Evolutionary conservation across 2,113 vertebrate species (phyloP).

Genomic region (Rhipidura dahli): DNA sequence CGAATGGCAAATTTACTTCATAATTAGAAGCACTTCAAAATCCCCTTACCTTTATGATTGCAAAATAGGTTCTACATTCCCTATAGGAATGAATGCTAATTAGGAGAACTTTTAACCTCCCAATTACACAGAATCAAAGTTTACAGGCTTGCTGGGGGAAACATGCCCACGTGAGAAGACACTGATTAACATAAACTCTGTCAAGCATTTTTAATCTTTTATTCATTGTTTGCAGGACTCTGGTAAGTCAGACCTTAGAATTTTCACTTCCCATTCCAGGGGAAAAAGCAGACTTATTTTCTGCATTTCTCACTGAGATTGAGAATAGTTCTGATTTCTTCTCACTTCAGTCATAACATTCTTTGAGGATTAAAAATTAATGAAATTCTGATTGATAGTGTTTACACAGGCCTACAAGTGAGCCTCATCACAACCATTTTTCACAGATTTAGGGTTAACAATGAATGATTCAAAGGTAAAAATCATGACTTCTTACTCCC

Average conservation of each 20-base stretch:
- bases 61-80: not conserved
- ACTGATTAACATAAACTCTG: not conserved
- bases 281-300: not conserved
- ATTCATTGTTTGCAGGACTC: not conserved
- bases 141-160: conserved; percentile 1
- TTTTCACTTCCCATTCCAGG: not conserved
- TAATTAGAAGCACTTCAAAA: conserved; percentile 6
- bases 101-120: conserved; percentile 31
- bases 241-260: not conserved
- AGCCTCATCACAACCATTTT: not conserved
- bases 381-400: not conserved
- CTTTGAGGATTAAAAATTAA: not conserved
- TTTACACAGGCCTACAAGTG: not conserved
- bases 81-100: conserved; percentile 30
- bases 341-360: not conserved
- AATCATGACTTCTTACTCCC: not conserved
- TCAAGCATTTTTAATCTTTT: conserved; percentile 22
- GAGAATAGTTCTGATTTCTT: not conserved
- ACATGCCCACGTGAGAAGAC: not conserved
- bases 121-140: conserved; percentile 43
- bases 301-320: not conserved
- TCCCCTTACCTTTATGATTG: not conserved
- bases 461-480: not conserved
- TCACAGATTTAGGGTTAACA: not conserved
- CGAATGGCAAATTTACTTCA: not conserved